Percentiles rank a stretch among this genome's conserved stretches.
phyloP scores from a whole-genome alignment of 2,888 invertebrate genomes.

The Drosophila mayaguana region DNA sequence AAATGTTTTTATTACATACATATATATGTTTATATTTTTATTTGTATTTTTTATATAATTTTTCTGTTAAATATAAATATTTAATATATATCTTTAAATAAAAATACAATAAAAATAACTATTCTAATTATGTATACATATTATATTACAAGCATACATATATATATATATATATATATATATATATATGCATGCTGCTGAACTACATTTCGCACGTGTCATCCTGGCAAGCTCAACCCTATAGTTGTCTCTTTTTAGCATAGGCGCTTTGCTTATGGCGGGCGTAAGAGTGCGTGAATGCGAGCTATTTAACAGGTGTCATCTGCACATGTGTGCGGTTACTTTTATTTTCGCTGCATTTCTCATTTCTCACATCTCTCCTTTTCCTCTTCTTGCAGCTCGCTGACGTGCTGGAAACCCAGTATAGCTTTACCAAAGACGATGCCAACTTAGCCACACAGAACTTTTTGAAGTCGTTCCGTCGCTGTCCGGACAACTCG shows the following conservation, averaged over 20 bases:
- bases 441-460: conserved; percentile 88
- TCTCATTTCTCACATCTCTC: neutral
- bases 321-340: conserved; percentile 9
- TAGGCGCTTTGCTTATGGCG: neutral
- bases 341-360: neutral
- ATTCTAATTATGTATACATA: too few relatives aligned
- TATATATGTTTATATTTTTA: too few relatives aligned
- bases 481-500: conserved; percentile 92
- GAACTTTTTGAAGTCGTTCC: conserved; percentile 90
- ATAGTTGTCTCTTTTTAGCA: conserved; percentile 1
- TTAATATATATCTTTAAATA: neutral
- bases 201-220: neutral
- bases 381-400: conserved; percentile 57
- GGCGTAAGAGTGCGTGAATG: neutral
- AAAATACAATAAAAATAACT: too few relatives aligned
- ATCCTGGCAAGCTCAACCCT: neutral
- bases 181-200: neutral
- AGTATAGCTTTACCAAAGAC: conserved; percentile 89
- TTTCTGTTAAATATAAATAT: too few relatives aligned
- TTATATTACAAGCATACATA: too few relatives aligned
- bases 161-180: too few relatives aligned
- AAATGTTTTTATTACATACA: too few relatives aligned
- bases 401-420: conserved; percentile 85
- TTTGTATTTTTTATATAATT: too few relatives aligned
- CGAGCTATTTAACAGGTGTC: neutral